Evolutionary conservation across 2,113 vertebrate species (phyloP).

Genomic region (Myotis lucifugus): DNA sequence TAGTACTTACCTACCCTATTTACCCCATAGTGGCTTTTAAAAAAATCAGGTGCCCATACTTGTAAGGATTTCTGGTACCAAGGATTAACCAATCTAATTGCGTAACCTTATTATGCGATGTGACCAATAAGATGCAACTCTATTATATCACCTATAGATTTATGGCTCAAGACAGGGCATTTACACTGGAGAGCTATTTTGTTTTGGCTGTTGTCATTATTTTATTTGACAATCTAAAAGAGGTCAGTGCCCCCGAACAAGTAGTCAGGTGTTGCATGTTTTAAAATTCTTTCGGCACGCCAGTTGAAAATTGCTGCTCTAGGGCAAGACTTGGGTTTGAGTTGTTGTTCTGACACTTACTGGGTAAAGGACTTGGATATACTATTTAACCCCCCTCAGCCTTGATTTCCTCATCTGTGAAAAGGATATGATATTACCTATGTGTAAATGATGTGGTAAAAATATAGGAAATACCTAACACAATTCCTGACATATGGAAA

Average conservation of each 20-base stretch:
- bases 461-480: background rate
- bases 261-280: background rate
- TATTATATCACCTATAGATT: background rate
- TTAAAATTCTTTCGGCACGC: background rate
- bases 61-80: background rate
- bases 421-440: background rate
- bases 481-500: background rate
- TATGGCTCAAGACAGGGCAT: background rate
- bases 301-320: background rate
- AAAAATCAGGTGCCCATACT: background rate
- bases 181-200: background rate
- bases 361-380: background rate
- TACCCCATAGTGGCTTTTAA: background rate
- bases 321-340: conserved; percentile 6
- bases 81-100: background rate
- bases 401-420: background rate
- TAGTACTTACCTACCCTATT: background rate
- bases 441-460: background rate
- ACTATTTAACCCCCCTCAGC: background rate
- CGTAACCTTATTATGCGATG: background rate
- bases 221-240: background rate
- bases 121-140: background rate
- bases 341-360: background rate
- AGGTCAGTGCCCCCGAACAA: background rate
- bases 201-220: background rate